These are phyloP conservation scores for Ictidomys tridecemlineatus DNA, from an alignment of 2,113 vertebrate genomes.

Conservation along the genomic window DNA sequence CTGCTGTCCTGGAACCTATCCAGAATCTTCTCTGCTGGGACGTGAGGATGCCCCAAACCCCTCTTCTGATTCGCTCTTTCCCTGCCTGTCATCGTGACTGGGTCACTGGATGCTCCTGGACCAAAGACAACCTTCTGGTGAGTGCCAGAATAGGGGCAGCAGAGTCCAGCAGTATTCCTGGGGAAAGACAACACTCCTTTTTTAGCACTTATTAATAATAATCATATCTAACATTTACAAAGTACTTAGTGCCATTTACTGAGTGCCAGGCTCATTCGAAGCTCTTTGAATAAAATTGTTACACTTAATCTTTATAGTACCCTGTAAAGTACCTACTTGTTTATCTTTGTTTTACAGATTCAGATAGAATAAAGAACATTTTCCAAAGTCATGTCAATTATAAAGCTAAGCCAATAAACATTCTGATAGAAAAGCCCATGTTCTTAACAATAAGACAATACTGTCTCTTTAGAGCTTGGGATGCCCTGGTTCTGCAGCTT, in stretches of 20 bases:
- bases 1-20: neutral
- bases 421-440: neutral
- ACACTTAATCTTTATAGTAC: neutral
- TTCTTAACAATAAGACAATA: neutral
- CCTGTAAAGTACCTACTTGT: neutral
- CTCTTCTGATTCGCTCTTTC: constrained; percentile 85
- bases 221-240: neutral
- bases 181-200: neutral
- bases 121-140: constrained; percentile 82
- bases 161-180: neutral
- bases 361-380: constrained; percentile 3
- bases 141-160: constrained; percentile 38
- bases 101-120: constrained; percentile 93
- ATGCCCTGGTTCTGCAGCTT: neutral
- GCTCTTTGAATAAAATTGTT: neutral
- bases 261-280: neutral
- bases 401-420: neutral
- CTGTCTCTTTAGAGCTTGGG: neutral
- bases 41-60: constrained; percentile 76
- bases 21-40: constrained; percentile 91
- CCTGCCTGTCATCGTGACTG: constrained; percentile 92
- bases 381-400: neutral
- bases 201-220: neutral
- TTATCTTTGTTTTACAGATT: neutral
- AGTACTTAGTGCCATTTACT: neutral